Conservation (phyloP, 2,113 vertebrate species). For the Pseudolaguvia tuberculata region DNA sequence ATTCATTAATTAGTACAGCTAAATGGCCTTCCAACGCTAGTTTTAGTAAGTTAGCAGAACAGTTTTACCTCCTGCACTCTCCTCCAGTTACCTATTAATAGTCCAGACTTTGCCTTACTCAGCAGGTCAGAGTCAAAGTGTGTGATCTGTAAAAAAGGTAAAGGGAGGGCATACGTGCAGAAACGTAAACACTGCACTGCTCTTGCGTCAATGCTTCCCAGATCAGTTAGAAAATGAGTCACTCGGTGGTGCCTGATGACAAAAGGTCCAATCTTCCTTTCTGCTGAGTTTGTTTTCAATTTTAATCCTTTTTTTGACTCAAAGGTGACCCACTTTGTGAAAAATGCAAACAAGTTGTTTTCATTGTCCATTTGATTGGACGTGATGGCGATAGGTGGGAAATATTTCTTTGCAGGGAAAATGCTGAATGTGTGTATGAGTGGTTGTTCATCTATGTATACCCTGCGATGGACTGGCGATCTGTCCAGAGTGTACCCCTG, state of each 20-base stretch:
- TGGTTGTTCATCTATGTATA: too few species aligned
- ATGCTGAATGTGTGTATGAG: too few species aligned
- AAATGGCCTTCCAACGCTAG: constrained; percentile 36
- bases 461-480: too few species aligned
- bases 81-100: constrained; percentile 52
- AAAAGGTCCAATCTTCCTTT: constrained; percentile 45
- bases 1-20: not conserved
- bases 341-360: constrained; percentile 31
- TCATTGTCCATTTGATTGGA: constrained; percentile 1
- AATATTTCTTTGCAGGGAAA: not conserved
- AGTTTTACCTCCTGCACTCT: constrained; percentile 44
- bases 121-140: constrained; percentile 31
- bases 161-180: not conserved
- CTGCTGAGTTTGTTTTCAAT: constrained; percentile 31
- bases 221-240: constrained; percentile 49
- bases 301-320: constrained; percentile 62
- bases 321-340: constrained; percentile 67
- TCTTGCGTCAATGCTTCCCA: constrained; percentile 55
- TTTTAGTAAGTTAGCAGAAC: constrained; percentile 51
- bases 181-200: constrained; percentile 44
- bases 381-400: constrained; percentile 22
- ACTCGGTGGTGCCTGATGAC: constrained; percentile 46
- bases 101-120: constrained; percentile 37
- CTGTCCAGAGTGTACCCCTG: too few species aligned
- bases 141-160: constrained; percentile 27